Conservation (phyloP, 2,888 invertebrate genomes). For the Incurvaria masculella region DNA sequence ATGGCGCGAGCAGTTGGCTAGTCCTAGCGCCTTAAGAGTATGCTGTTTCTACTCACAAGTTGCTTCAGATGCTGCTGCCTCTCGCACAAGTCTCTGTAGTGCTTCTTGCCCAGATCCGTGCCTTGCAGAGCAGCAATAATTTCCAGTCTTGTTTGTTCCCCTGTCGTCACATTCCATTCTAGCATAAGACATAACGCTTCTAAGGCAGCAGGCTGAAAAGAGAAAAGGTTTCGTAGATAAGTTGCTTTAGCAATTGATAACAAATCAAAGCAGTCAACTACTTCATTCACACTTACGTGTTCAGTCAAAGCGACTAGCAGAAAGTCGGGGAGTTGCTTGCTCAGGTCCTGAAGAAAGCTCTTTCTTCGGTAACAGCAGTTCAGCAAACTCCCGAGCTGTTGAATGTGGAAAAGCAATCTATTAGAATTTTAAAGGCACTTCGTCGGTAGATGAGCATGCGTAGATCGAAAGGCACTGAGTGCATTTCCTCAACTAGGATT, state of each 20-base stretch:
- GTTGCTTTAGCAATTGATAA: neutral
- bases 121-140: constrained; percentile 72
- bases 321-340: constrained; percentile 69
- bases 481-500: no score
- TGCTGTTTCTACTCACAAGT: constrained; percentile 60
- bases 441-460: no score
- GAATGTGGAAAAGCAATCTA: no score
- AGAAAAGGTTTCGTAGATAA: constrained; percentile 3
- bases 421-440: no score
- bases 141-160: constrained; percentile 62
- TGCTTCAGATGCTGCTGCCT: constrained; percentile 69
- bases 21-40: no score
- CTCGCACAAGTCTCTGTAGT: constrained; percentile 69
- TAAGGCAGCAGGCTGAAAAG: constrained; percentile 53
- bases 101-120: constrained; percentile 63
- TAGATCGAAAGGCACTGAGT: no score
- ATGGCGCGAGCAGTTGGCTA: no score
- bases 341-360: constrained; percentile 64
- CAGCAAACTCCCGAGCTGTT: constrained; percentile 58
- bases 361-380: constrained; percentile 72
- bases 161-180: constrained; percentile 64
- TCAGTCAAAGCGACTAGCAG: constrained; percentile 69
- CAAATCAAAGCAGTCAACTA: neutral
- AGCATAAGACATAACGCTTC: constrained; percentile 72
- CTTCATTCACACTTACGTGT: constrained; percentile 37